Evolutionary conservation across 2,888 invertebrate genomes (phyloP).

Genomic region (Tineola bisselliella): DNA sequence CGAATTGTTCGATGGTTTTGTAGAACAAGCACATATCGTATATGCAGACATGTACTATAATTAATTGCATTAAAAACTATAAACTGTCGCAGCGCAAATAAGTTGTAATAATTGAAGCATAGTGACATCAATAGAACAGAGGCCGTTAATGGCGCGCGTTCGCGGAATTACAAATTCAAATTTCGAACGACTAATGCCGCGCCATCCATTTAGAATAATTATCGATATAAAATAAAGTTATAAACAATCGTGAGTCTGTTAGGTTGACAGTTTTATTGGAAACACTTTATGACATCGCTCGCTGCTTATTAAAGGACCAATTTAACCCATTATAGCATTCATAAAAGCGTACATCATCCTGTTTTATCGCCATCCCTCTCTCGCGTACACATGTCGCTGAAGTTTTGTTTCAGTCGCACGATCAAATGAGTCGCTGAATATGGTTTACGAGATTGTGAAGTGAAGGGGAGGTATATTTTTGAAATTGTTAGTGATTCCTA

Average conservation of each 20-base stretch:
- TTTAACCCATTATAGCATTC: slow-evolving; percentile 63
- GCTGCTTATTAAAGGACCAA: slow-evolving; percentile 55
- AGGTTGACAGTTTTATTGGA: slow-evolving; percentile 46
- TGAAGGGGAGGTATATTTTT: slow-evolving; percentile 48
- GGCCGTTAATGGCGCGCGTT: background rate
- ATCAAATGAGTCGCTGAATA: slow-evolving; percentile 32
- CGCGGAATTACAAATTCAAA: slow-evolving; percentile 4
- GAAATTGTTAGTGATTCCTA: slow-evolving; percentile 37
- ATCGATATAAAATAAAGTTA: slow-evolving; percentile 17
- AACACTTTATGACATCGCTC: slow-evolving; percentile 48
- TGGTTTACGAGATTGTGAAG: slow-evolving; percentile 56
- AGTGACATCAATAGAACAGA: background rate
- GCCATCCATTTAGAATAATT: slow-evolving; percentile 6
- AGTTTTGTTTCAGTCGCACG: slow-evolving; percentile 27
- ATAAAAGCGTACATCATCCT: slow-evolving; percentile 63
- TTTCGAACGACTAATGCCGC: slow-evolving; percentile 1
- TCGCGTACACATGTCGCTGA: slow-evolving; percentile 18
- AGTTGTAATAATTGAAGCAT: background rate
- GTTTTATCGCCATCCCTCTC: slow-evolving; percentile 43
- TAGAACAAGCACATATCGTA: too few relatives aligned
- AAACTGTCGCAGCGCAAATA: too few relatives aligned
- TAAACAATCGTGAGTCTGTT: slow-evolving; percentile 32
- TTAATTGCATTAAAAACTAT: too few relatives aligned
- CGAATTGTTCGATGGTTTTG: too few relatives aligned
- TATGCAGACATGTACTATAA: too few relatives aligned